Base-by-base conservation (phyloP, 2,113 vertebrate genomes). In the Sinocyclocheilus anshuiensis region DNA sequence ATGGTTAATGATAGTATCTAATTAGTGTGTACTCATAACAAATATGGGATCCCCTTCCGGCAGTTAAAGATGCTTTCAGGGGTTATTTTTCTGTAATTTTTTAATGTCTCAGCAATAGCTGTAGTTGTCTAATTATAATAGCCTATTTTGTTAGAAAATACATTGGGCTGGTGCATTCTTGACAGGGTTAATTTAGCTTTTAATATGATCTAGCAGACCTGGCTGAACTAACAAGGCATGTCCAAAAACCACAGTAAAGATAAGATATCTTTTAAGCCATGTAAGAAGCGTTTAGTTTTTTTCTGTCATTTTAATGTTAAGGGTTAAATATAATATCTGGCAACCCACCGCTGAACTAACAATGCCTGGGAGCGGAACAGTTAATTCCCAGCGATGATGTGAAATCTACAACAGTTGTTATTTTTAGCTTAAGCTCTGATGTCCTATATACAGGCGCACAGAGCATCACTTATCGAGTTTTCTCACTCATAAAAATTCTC, bases 341-440 rank as follows among this genome's bases (percentile, higher is more conserved):
- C 39, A 84, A 84, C 15, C 65, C 71, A 9, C 59, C 18, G 12
- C 12, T 76, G 39, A 81, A 78, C 33, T 36, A 69, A 71, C 72
- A 63, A 80, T 42, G 59, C 42, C 50, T 75, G 67, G 90, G 76
- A 86, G 77, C 53, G 50, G 84, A 87, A 84, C 65, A 84, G 90
- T 90, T 90, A 80, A 90, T 75, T 78, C 78, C 50, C 80, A 85
- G 33, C 45, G 16, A 85, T 55, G 80, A 63, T 29, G 69, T 81
- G 55, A 87, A 87, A 83, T 87, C 50, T 89, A 90, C 89, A 89
- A 86, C 87, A 72, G 88, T 76, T 86, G 87, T 67, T 92, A 92
- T 92, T 92, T 91, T 86, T 92, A 91, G 85, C 77, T 59, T 24
- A 42, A 71, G 74, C 87, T 88, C 86, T 87, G 83, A 89, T 92